Evolutionary conservation across 2,113 vertebrate genomes (phyloP).

Genomic region (Bos javanicus): DNA sequence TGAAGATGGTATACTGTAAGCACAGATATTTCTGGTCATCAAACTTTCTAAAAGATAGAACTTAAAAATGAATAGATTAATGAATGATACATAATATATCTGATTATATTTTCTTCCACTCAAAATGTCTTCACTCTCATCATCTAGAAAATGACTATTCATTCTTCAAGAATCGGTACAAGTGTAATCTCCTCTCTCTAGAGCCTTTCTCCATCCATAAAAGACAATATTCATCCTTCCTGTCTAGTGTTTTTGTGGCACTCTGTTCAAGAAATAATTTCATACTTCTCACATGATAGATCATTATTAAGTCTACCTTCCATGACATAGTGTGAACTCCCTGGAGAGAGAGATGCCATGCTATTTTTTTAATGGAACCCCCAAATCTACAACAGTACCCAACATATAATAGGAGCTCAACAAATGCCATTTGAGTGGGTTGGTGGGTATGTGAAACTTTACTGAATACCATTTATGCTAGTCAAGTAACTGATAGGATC

Average conservation of each 20-base stretch:
- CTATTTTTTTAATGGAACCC: neutral
- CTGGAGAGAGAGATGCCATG: neutral
- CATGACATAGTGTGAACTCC: neutral
- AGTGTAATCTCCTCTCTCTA: neutral
- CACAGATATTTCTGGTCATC: neutral
- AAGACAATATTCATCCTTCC: neutral
- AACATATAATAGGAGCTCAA: neutral
- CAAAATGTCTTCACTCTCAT: neutral
- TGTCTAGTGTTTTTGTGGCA: neutral
- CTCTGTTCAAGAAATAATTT: neutral
- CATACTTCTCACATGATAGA: neutral
- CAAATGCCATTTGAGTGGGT: neutral
- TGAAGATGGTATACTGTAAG: neutral
- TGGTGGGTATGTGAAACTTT: neutral
- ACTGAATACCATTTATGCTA: neutral
- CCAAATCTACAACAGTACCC: neutral
- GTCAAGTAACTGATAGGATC: neutral
- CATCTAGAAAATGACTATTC: neutral
- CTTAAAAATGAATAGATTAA: neutral
- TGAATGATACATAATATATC: neutral
- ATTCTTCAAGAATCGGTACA: neutral
- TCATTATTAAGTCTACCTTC: neutral
- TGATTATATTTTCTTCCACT: neutral
- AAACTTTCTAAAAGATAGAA: neutral
- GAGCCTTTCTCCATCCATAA: neutral